Conservation (phyloP, 30 jellyfish, hydroid and myxozoan genomes). For the Aurelia aurita region DNA sequence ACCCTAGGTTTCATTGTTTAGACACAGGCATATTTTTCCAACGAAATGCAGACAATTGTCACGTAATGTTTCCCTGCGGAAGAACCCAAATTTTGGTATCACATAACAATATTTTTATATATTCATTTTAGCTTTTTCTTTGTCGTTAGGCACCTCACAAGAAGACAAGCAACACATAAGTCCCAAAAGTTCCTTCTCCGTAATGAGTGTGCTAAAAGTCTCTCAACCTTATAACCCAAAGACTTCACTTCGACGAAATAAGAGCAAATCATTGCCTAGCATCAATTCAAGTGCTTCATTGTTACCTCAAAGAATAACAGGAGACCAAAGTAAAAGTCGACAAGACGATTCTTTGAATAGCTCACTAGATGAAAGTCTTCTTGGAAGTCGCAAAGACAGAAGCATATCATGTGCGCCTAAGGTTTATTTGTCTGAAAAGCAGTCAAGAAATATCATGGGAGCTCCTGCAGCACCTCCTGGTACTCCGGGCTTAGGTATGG, state of each 20-base stretch:
- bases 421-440: conserved; percentile 60
- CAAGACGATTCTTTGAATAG: too few species aligned
- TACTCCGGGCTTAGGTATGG: conserved; percentile 60
- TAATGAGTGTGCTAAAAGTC: neutral
- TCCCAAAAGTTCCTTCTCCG: neutral
- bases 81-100: too few species aligned
- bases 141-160: too few species aligned
- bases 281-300: neutral
- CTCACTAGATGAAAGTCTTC: conserved; percentile 9
- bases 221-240: neutral
- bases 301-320: neutral
- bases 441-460: conserved; percentile 56
- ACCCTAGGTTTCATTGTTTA: too few species aligned
- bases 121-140: too few species aligned
- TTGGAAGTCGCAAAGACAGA: neutral
- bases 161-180: neutral
- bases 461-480: conserved; percentile 73
- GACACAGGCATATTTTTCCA: too few species aligned
- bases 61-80: too few species aligned
- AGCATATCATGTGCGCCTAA: conserved; percentile 2
- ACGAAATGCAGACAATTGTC: too few species aligned
- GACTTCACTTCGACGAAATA: neutral
- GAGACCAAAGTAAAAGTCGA: neutral
- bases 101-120: too few species aligned
- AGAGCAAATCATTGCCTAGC: conserved; percentile 44